Percentiles rank a stretch among this genome's conserved stretches.
Evolutionary conservation across 1,140 invertebrate genomes (phyloP).

Genomic region (Penaeus indicus): DNA sequence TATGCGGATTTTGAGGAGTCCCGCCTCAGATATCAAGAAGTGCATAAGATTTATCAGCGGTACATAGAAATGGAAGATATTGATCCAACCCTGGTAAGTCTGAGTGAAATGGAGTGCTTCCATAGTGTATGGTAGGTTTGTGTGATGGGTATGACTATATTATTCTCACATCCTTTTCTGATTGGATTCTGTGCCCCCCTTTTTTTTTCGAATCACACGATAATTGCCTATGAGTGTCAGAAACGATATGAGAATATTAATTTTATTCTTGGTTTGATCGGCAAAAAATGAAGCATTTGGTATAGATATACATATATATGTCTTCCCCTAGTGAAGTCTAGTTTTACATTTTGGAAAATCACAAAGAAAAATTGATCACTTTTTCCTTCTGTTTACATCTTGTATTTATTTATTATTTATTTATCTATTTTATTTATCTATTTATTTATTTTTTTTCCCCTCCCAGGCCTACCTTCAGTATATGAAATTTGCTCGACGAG

Average conservation of each 20-base stretch:
- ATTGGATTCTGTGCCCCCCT: not conserved
- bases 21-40: conserved; percentile 95
- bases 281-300: too few relatives aligned
- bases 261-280: too few relatives aligned
- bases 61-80: conserved; percentile 89
- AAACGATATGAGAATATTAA: not conserved
- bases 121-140: too few relatives aligned
- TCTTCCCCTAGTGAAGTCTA: too few relatives aligned
- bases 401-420: conserved; percentile 4
- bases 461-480: conserved; percentile 95
- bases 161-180: not conserved
- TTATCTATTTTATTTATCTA: conserved; percentile 25
- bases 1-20: conserved; percentile 99
- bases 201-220: not conserved
- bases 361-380: too few relatives aligned
- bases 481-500: conserved; percentile 97
- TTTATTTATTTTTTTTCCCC: conserved; percentile 30
- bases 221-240: not conserved
- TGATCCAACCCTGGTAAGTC: conserved; percentile 91
- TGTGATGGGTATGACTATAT: not conserved
- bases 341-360: too few relatives aligned
- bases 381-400: too few relatives aligned
- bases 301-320: too few relatives aligned
- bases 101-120: conserved; percentile 29
- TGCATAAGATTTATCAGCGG: conserved; percentile 95